A percentile compares a stretch with the other conserved stretches of the same genome.
Conservation (phyloP, 2,888 invertebrate species). For the Hydrotaea cyrtoneurina region DNA sequence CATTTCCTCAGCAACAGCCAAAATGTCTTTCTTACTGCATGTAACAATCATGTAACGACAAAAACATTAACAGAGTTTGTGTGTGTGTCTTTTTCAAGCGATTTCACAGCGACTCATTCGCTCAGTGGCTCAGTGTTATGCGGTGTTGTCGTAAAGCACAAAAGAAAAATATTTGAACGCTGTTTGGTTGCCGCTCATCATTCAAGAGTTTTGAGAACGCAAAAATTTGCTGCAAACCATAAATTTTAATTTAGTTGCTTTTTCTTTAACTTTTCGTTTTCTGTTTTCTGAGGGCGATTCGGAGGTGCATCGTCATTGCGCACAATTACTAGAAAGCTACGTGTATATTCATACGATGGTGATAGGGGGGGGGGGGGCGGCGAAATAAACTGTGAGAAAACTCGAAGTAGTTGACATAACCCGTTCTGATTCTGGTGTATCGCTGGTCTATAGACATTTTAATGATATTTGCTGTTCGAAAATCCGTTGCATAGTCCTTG, state of each 20-base stretch:
- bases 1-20: slow-evolving; percentile 36
- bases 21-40: slow-evolving; percentile 62
- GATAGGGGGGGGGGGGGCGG: too few species aligned
- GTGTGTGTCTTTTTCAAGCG: background rate
- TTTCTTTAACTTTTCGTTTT: slow-evolving; percentile 45
- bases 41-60: slow-evolving; percentile 61
- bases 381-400: too few species aligned
- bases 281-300: too few species aligned
- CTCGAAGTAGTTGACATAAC: too few species aligned
- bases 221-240: slow-evolving; percentile 67
- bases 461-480: too few species aligned
- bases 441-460: too few species aligned
- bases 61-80: slow-evolving; percentile 48
- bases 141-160: slow-evolving; percentile 1
- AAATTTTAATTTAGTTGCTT: slow-evolving; percentile 70
- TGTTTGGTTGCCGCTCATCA: slow-evolving; percentile 39
- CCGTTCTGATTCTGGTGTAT: too few species aligned
- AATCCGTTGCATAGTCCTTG: too few species aligned
- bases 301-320: too few species aligned
- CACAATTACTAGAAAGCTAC: background rate
- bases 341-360: too few species aligned
- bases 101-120: background rate
- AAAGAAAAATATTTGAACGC: slow-evolving; percentile 23
- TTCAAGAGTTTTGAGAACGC: slow-evolving; percentile 59
- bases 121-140: too few species aligned